Evolutionary conservation across 1,140 invertebrate species (phyloP).

Genomic region (Conus betulinus): DNA sequence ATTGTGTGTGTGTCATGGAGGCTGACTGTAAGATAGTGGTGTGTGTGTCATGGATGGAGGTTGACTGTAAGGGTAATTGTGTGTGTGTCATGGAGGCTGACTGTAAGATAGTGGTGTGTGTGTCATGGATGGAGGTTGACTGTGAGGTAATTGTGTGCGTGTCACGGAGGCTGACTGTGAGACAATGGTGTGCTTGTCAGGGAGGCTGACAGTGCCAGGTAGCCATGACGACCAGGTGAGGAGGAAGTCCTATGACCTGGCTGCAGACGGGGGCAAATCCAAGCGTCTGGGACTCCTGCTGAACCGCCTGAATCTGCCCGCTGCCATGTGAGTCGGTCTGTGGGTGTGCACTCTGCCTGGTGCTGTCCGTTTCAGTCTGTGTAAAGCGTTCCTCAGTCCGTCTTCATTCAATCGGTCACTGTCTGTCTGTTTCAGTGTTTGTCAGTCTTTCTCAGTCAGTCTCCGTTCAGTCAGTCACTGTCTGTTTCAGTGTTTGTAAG

Average conservation of each 20-base stretch:
- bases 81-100: too few species aligned
- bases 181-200: not conserved
- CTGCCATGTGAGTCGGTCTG: conserved; percentile 26
- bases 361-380: not conserved
- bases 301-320: conserved; percentile 18
- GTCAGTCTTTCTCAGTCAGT: not conserved
- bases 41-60: too few species aligned
- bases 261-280: conserved; percentile 30
- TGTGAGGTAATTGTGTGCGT: too few species aligned
- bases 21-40: too few species aligned
- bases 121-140: too few species aligned
- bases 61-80: too few species aligned
- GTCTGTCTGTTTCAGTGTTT: not conserved
- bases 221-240: conserved; percentile 15
- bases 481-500: not conserved
- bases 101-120: too few species aligned
- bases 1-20: too few species aligned
- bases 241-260: conserved; percentile 38
- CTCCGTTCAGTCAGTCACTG: not conserved
- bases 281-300: conserved; percentile 31
- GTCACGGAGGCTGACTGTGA: too few species aligned
- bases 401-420: not conserved
- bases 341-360: not conserved
- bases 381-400: not conserved
- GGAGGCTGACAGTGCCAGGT: conserved; percentile 16